Evolutionary conservation across 2,113 vertebrate species (phyloP), one percentile per base, ranked within the genome.

Genomic region (Chaetura pelagica): DNA sequence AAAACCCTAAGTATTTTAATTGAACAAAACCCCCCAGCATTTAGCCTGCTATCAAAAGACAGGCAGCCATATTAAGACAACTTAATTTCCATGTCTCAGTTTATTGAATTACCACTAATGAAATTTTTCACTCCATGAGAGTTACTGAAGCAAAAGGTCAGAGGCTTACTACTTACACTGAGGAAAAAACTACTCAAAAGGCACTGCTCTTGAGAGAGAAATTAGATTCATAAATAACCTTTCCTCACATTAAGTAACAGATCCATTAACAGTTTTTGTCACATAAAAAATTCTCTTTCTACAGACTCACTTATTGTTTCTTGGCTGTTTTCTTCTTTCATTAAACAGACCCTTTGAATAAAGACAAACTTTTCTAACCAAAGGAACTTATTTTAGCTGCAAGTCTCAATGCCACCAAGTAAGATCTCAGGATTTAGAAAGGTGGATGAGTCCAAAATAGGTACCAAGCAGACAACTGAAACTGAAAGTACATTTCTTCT

Each of bases 401-500:
- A 80, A 49, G 15, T 77, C 75, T 79, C 71, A 90, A 59, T 32
- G 42, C 40, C 77, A 91, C 57, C 68, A 77, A 85, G 42, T 38
- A 90, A 91, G 30, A 80, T 6, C 35, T 76, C 59, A 64, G 57
- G n/a, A 83, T 69, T 93, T 61, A 85, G 40, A 91, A 9, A 90
- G 42, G 30, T n/a, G 35, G 35, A n/a, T 40, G 35, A 90, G 14
- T 90, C 67, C 54, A 3, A 94, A 91, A 93, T 20, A 73, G 82
- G 46, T 46, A 94, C 17, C 85, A 93, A 95, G 88, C 12, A 90
- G 88, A 90, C 16, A 93, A 96, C 1, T 78, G 77, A 95, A 92
- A 96, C 54, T 68, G 63, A 89, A 84, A 91, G 52, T 89, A 74
- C 91, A 20, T 88, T 72, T 96, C 95, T 96, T 96, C 94, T 94